phyloP scores from a whole-genome alignment of 2,888 invertebrate species.

The Acleris emargana region DNA sequence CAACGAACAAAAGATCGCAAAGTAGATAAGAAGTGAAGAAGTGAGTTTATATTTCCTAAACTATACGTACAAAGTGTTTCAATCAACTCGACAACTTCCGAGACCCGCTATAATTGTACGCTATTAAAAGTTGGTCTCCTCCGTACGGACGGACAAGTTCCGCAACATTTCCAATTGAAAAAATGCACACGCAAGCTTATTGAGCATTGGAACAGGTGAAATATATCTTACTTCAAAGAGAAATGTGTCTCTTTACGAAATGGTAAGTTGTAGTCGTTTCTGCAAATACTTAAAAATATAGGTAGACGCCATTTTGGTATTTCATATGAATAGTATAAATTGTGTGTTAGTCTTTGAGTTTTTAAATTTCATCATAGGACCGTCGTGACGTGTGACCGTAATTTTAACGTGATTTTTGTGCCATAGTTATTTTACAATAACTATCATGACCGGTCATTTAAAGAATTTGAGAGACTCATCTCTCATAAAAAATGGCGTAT shows the following conservation, averaged over 20 bases:
- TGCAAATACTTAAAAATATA: slow-evolving; percentile 16
- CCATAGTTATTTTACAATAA: no score
- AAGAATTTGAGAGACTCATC: no score
- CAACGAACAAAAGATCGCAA: no score
- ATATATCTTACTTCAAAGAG: slow-evolving; percentile 43
- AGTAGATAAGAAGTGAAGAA: no score
- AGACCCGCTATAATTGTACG: slow-evolving; percentile 48
- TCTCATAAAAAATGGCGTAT: no score
- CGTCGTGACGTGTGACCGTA: no score
- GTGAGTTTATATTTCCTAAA: no score
- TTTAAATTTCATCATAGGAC: no score
- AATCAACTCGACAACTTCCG: slow-evolving; percentile 2
- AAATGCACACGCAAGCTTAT: slow-evolving; percentile 42
- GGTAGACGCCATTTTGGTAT: slow-evolving; percentile 6
- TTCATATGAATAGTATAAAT: slow-evolving; percentile 4
- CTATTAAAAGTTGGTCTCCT: slow-evolving; percentile 51
- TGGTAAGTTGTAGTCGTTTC: slow-evolving; percentile 20
- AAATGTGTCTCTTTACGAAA: slow-evolving; percentile 23
- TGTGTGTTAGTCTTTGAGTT: no score
- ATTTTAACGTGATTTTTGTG: no score
- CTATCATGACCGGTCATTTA: no score
- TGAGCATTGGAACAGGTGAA: slow-evolving; percentile 39
- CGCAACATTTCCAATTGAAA: slow-evolving; percentile 31
- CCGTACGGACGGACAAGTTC: slow-evolving; percentile 34
- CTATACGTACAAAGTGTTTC: slow-evolving; percentile 1